Evolutionary conservation across 2,888 invertebrate genomes (phyloP).

Genomic region (Apamea crenata): DNA sequence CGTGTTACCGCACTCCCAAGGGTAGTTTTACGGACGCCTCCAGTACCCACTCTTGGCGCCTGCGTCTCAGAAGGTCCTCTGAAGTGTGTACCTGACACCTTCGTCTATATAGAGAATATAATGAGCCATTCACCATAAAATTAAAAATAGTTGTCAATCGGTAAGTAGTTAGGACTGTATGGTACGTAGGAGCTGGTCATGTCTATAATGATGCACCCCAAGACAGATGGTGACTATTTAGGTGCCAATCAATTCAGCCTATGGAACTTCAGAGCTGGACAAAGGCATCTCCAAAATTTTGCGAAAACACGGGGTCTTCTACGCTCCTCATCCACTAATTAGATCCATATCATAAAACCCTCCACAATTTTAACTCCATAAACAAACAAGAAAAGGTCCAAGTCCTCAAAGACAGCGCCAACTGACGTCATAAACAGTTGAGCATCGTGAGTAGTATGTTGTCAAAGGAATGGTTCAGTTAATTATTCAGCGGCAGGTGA

Average conservation of each 20-base stretch:
- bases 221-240: not conserved
- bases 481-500: slow-evolving; percentile 56
- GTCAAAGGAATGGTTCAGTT: slow-evolving; percentile 53
- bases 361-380: not conserved
- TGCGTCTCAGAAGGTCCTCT: not conserved
- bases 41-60: not conserved
- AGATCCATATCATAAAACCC: not conserved
- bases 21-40: not conserved
- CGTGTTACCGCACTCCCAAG: not conserved
- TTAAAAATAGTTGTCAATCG: too few species aligned
- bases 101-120: not conserved
- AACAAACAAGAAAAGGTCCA: slow-evolving; percentile 23
- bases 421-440: slow-evolving; percentile 29
- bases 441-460: slow-evolving; percentile 25
- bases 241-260: not conserved
- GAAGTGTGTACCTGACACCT: not conserved
- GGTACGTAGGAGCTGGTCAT: not conserved
- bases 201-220: not conserved
- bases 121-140: too few species aligned
- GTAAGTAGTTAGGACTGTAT: too few species aligned
- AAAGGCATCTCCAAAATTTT: not conserved
- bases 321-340: not conserved
- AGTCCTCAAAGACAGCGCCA: not conserved
- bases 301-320: not conserved
- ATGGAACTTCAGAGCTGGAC: not conserved